A percentile compares a stretch with the other conserved stretches of the same genome.
Conservation (phyloP, 2,888 invertebrate genomes). For the Drosophila paracracens region DNA sequence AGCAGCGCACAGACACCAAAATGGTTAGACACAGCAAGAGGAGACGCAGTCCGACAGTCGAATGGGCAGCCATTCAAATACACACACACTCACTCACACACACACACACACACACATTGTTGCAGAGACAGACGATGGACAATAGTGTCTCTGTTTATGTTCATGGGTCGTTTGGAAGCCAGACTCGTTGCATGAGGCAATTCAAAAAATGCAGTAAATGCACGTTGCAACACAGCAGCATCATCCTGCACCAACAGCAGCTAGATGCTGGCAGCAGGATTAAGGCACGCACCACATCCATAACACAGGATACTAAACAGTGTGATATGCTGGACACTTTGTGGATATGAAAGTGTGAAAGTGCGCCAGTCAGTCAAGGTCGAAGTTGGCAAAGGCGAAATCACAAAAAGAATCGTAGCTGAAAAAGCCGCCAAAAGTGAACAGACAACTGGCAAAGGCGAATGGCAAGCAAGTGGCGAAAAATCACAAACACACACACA, state of each 20-base stretch:
- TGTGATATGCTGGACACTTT: slow-evolving; percentile 38
- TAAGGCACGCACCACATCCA: slow-evolving; percentile 31
- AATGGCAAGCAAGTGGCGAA: slow-evolving; percentile 24
- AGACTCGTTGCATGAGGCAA: slow-evolving; percentile 34
- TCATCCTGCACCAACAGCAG: slow-evolving; percentile 18
- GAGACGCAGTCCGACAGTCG: slow-evolving; percentile 12
- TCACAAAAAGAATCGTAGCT: slow-evolving; percentile 23
- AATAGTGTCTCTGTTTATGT: slow-evolving; percentile 31
- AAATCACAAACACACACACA: slow-evolving; percentile 21
- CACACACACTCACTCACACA: slow-evolving; percentile 10
- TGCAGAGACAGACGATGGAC: slow-evolving; percentile 30
- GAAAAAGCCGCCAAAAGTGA: slow-evolving; percentile 60
- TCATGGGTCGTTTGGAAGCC: not conserved
- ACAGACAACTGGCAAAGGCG: slow-evolving; percentile 38
- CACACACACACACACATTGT: not conserved
- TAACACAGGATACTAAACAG: slow-evolving; percentile 31
- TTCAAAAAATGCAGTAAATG: slow-evolving; percentile 46
- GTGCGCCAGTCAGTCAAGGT: slow-evolving; percentile 44
- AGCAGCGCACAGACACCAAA: slow-evolving; percentile 18
- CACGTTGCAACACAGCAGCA: not conserved
- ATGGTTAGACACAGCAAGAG: slow-evolving; percentile 11
- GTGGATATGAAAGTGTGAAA: not conserved
- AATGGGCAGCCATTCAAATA: slow-evolving; percentile 7
- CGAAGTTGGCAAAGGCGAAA: slow-evolving; percentile 14
- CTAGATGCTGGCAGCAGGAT: slow-evolving; percentile 6